Base-by-base conservation (phyloP, 2,797 vertebrate species). In the Florisuga fusca region DNA sequence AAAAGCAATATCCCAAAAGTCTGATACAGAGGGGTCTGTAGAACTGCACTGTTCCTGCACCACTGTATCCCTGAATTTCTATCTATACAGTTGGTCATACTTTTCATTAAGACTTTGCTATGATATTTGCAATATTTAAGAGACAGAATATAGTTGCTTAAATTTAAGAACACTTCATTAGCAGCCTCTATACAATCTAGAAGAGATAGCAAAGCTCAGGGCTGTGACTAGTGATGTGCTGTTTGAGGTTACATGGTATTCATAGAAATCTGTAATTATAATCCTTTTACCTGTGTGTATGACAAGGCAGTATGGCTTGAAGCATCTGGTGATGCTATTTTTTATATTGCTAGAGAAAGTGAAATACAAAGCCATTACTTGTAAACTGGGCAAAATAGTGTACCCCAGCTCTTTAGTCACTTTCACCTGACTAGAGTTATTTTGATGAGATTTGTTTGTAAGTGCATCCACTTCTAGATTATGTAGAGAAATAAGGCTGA, bases 141-240 rank as follows among this genome's bases (percentile, higher is more conserved):
- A 86, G 85, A 84, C 23, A 91, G 33, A 68, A 89, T 29, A 33
- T 1, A 71, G 29, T 27, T 55, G 41, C 64, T 85, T 74, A 46
- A 79, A 88, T 78, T 69, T 48, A 48, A 94, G 91, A 94, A 53
- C 57, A 90, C 66, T 57, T 85, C 75, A 77, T 94, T 74, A 97
- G 85, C 82, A 76, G 51, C 25, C 74, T 95, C 93, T 93, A 80
- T 69, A 87, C 63, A 96, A 94, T 87, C 84, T 87, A 95, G 82
- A 97, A 83, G 69, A 94, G 76, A 95, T 74, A 94, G 58, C 51
- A 94, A 92, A 64, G 90, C 75, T 94, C 81, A 89, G 41, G 31
- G 31, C 38, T 85, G 55, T 55, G 34, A 89, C 8, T 2, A 83
- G 81, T 84, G 85, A 50, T 75, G 54, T 83, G 66, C 62, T 34